These are phyloP conservation scores for Aculops lycopersici DNA, from an alignment of 1,140 invertebrate genomes.

Conservation along the genomic window DNA sequence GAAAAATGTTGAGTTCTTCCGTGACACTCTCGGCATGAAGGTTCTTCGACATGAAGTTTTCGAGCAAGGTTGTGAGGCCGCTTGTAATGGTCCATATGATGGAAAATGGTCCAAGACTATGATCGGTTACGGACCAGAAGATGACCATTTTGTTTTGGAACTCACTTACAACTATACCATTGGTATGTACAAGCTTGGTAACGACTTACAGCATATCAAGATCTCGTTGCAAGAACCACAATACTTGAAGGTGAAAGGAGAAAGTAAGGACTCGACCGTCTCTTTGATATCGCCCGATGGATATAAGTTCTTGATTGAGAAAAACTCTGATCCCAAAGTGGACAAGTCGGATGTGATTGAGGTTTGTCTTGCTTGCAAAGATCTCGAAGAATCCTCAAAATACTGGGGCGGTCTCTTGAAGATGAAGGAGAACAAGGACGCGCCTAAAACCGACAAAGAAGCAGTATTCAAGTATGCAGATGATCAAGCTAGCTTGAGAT, in stretches of 20 bases:
- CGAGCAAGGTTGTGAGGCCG: conserved; percentile 65
- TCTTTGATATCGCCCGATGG: conserved; percentile 50
- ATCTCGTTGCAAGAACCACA: conserved; percentile 37
- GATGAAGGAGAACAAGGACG: conserved; percentile 29
- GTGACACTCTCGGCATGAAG: conserved; percentile 70
- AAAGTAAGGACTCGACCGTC: conserved; percentile 23
- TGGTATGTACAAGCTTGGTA: conserved; percentile 42
- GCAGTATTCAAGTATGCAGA: conserved; percentile 29
- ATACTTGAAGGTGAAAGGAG: conserved; percentile 32
- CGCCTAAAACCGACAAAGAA: conserved; percentile 12
- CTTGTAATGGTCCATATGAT: conserved; percentile 85
- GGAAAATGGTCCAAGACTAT: conserved; percentile 97
- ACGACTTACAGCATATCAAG: conserved; percentile 50
- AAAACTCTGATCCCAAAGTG: conserved; percentile 20
- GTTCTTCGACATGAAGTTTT: conserved; percentile 88
- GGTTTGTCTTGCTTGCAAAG: conserved; percentile 39
- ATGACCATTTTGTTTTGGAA: conserved; percentile 76
- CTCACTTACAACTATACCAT: conserved; percentile 91
- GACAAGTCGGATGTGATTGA: conserved; percentile 41
- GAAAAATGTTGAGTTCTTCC: conserved; percentile 36
- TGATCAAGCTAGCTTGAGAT: conserved; percentile 35
- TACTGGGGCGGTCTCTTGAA: conserved; percentile 50
- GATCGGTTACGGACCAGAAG: conserved; percentile 85
- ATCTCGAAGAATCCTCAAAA: conserved; percentile 32
- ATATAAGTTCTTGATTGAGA: conserved; percentile 44